Evolutionary conservation across 2,113 vertebrate genomes (phyloP).

Genomic region (Nycticorax nycticorax): DNA sequence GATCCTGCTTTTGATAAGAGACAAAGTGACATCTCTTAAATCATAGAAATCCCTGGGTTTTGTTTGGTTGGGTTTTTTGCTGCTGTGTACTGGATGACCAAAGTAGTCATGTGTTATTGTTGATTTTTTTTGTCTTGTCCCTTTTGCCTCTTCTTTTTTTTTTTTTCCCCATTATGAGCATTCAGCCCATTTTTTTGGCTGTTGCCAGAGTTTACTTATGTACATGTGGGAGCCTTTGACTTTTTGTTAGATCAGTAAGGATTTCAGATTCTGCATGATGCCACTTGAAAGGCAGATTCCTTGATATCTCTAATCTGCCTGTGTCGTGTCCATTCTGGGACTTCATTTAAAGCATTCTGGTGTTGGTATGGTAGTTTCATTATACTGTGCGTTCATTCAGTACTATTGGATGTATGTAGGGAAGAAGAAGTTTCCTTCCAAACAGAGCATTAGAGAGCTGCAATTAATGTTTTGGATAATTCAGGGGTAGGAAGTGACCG

Average conservation of each 20-base stretch:
- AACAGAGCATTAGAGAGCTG: neutral
- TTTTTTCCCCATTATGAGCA: neutral
- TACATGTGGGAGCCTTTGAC: neutral
- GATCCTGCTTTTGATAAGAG: neutral
- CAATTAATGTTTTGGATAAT: neutral
- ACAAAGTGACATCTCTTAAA: neutral
- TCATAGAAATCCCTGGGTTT: neutral
- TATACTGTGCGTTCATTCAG: neutral
- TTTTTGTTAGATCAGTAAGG: neutral
- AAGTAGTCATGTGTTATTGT: accelerated
- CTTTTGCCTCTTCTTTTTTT: neutral
- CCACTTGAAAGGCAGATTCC: neutral
- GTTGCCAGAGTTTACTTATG: neutral
- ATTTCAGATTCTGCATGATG: neutral
- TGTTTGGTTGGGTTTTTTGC: neutral
- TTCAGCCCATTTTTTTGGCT: neutral
- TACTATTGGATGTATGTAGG: neutral
- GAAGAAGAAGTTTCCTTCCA: neutral
- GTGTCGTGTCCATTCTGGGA: neutral
- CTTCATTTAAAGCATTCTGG: neutral
- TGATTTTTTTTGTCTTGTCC: neutral
- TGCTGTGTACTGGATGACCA: neutral
- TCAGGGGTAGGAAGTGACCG: neutral
- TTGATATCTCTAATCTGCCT: neutral
- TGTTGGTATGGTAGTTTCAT: neutral